Percentiles rank a stretch among this genome's conserved stretches.
These are phyloP conservation scores for Athalia circularis DNA, from an alignment of 2,888 invertebrate genomes.

Conservation along the genomic window DNA sequence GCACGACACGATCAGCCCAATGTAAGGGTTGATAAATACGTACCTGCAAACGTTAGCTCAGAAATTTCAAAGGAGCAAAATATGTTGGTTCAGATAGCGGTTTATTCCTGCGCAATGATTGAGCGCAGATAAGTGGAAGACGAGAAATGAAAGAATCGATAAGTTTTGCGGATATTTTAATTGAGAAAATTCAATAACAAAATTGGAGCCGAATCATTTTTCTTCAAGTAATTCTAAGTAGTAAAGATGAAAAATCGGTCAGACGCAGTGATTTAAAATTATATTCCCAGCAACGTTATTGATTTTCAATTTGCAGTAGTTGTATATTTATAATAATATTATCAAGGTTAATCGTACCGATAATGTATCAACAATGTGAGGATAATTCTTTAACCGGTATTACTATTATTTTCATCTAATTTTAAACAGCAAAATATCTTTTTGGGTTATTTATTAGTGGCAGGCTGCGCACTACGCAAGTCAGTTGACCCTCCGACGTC, in stretches of 20 bases:
- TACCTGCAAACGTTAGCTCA: too few species aligned
- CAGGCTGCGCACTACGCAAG: slow-evolving; percentile 66
- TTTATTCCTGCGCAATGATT: too few species aligned
- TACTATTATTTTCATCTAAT: slow-evolving; percentile 43
- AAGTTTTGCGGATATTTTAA: not conserved
- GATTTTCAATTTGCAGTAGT: slow-evolving; percentile 20
- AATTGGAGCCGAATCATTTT: not conserved
- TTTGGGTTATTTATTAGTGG: slow-evolving; percentile 42
- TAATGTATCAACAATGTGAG: not conserved
- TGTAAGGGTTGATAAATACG: not conserved
- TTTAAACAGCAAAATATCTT: slow-evolving; percentile 45
- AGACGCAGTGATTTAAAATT: slow-evolving; percentile 47
- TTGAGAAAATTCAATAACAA: not conserved
- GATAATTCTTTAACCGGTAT: slow-evolving; percentile 16
- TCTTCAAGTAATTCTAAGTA: slow-evolving; percentile 45
- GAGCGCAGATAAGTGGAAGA: slow-evolving; percentile 45
- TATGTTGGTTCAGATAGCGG: too few species aligned
- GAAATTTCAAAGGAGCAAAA: too few species aligned
- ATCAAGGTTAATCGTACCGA: not conserved
- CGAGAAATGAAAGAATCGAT: slow-evolving; percentile 23
- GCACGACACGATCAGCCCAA: not conserved
- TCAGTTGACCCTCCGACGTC: slow-evolving; percentile 73
- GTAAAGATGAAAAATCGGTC: slow-evolving; percentile 50
- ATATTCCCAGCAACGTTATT: slow-evolving; percentile 21
- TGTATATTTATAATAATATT: not conserved